Percentiles rank a stretch among this genome's conserved stretches.
These are phyloP conservation scores for Scolanthus callimorphus DNA, from an alignment of 92 coral and sea anemone species.

Conservation along the genomic window DNA sequence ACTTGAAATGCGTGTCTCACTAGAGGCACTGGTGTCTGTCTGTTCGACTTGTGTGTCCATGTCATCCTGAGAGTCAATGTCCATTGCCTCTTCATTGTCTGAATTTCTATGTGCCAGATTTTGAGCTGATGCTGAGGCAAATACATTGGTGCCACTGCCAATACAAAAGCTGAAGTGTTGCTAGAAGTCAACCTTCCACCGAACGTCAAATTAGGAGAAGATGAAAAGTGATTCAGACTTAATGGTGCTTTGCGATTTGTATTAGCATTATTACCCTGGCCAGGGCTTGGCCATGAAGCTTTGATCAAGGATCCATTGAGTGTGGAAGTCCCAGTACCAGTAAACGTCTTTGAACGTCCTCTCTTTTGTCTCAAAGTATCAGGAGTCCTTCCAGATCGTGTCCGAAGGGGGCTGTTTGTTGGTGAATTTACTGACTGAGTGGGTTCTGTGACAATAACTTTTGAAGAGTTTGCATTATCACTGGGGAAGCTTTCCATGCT, in stretches of 20 bases:
- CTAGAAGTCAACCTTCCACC: background rate
- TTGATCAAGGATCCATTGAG: background rate
- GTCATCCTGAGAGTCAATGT: conserved; percentile 41
- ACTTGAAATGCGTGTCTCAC: too few relatives aligned
- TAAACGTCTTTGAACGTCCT: background rate
- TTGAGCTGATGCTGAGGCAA: conserved; percentile 6
- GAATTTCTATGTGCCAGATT: conserved; percentile 16
- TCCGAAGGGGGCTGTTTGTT: background rate
- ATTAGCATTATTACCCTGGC: background rate
- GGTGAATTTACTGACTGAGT: background rate
- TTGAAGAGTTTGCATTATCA: too few relatives aligned
- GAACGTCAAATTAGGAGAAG: background rate
- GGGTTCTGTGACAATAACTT: background rate
- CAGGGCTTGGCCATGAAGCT: background rate
- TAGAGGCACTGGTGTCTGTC: background rate
- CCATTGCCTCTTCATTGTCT: conserved; percentile 66
- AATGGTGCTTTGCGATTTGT: background rate
- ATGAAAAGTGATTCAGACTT: background rate
- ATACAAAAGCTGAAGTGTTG: background rate
- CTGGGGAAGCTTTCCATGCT: too few relatives aligned
- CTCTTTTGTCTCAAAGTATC: background rate
- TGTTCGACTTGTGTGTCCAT: conserved; percentile 3
- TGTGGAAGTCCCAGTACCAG: background rate
- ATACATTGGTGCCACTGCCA: conserved; percentile 4
- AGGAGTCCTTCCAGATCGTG: background rate